A percentile compares a stretch with the other conserved stretches of the same genome.
phyloP scores from a whole-genome alignment of 1,140 invertebrate species.

The Drosophila gunungcola region DNA sequence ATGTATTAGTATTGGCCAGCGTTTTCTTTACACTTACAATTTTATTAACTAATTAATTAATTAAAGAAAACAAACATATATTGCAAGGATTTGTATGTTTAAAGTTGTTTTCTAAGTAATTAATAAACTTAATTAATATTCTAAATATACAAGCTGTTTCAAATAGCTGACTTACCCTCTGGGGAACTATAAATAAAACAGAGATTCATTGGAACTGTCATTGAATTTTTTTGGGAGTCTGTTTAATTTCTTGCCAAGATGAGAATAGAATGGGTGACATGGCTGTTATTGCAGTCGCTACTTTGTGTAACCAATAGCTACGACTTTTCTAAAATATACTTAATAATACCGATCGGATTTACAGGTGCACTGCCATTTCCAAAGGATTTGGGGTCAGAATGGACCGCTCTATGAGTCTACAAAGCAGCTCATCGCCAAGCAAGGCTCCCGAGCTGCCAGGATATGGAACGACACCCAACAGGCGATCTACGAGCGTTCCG shows the following conservation, averaged over 20 bases:
- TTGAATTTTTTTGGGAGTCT: background rate
- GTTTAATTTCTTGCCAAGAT: constrained; percentile 38
- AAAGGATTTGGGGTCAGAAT: constrained; percentile 30
- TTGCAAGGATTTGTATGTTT: too few relatives aligned
- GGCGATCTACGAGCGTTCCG: constrained; percentile 4
- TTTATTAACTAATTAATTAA: too few relatives aligned
- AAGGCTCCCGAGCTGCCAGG: constrained; percentile 18
- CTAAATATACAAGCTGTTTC: background rate
- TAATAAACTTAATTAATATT: background rate
- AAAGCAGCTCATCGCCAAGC: constrained; percentile 31
- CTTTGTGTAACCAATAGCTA: constrained; percentile 19
- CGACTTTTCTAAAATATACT: background rate
- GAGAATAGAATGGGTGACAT: constrained; percentile 5
- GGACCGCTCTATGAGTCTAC: constrained; percentile 62
- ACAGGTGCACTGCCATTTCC: constrained; percentile 11
- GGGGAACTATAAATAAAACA: background rate
- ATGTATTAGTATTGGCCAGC: too few relatives aligned
- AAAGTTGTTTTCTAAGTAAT: too few relatives aligned
- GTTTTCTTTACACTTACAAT: too few relatives aligned
- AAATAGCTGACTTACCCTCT: background rate
- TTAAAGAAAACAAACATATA: too few relatives aligned
- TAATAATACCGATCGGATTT: too few relatives aligned
- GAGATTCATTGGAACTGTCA: background rate
- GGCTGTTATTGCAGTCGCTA: constrained; percentile 17
- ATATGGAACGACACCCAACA: constrained; percentile 46